These are phyloP conservation scores for Platichthys flesus DNA, from an alignment of 2,113 vertebrate species.

Conservation along the genomic window DNA sequence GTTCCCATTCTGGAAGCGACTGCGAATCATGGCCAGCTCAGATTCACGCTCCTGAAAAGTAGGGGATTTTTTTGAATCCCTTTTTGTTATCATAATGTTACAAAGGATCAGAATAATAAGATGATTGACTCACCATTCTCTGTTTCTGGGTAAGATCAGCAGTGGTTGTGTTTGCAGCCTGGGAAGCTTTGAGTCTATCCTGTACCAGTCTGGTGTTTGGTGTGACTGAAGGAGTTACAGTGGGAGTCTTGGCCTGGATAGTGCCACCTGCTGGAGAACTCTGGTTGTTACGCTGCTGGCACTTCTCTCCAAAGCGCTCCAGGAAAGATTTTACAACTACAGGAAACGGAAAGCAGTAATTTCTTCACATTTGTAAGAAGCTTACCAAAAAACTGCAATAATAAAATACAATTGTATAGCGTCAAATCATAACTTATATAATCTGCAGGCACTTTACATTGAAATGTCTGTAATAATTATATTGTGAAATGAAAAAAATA, in stretches of 20 bases:
- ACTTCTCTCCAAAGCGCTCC: slow-evolving; percentile 92
- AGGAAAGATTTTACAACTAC: slow-evolving; percentile 91
- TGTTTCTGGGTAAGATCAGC: slow-evolving; percentile 87
- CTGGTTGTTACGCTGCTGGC: slow-evolving; percentile 82
- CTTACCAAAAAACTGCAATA: too few relatives aligned
- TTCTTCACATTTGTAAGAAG: background rate
- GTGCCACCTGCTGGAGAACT: slow-evolving; percentile 71
- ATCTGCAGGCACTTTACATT: too few relatives aligned
- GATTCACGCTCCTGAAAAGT: slow-evolving; percentile 88
- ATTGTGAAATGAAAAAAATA: too few relatives aligned
- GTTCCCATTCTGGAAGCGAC: slow-evolving; percentile 87
- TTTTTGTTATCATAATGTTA: rapidly evolving
- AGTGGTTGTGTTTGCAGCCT: slow-evolving; percentile 82
- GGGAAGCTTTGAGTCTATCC: slow-evolving; percentile 86
- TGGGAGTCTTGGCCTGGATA: slow-evolving; percentile 68
- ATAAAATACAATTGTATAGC: too few relatives aligned
- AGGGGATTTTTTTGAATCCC: background rate
- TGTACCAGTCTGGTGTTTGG: slow-evolving; percentile 89
- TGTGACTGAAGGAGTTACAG: slow-evolving; percentile 78
- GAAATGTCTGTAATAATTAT: too few relatives aligned
- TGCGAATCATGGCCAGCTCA: slow-evolving; percentile 90
- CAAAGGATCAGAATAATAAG: background rate
- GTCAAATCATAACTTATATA: too few relatives aligned
- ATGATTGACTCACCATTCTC: slow-evolving; percentile 84
- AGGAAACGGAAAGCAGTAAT: background rate